Conservation (phyloP, 2,797 vertebrate genomes). For the Phataginus tricuspis region DNA sequence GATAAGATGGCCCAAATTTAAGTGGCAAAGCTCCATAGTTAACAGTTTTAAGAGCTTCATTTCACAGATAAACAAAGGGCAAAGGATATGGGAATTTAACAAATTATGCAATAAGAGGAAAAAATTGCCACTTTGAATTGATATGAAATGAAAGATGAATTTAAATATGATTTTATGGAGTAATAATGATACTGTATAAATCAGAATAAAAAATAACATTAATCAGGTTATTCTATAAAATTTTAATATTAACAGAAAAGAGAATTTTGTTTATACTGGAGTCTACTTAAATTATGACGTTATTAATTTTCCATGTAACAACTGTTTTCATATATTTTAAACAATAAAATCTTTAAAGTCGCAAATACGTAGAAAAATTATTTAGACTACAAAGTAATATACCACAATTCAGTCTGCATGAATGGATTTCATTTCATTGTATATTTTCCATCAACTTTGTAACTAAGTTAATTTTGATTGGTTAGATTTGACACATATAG, state of each 20-base stretch:
- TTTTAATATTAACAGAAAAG: slow-evolving; percentile 48
- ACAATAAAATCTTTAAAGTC: slow-evolving; percentile 28
- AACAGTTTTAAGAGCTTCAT: fast-evolving
- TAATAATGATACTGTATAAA: neutral
- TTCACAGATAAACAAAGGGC: neutral
- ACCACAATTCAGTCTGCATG: neutral
- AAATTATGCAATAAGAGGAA: neutral
- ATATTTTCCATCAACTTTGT: slow-evolving; percentile 44
- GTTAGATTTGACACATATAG: neutral
- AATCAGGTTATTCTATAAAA: slow-evolving; percentile 28
- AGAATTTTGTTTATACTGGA: slow-evolving; percentile 60
- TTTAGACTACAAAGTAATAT: slow-evolving; percentile 32
- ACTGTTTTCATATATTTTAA: slow-evolving; percentile 52
- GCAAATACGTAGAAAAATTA: slow-evolving; percentile 58
- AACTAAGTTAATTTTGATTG: neutral
- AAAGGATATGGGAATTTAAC: neutral
- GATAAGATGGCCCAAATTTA: neutral
- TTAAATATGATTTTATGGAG: slow-evolving; percentile 60
- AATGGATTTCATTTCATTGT: slow-evolving; percentile 41
- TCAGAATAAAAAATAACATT: slow-evolving; percentile 57
- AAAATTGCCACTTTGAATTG: neutral
- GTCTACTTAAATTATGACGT: slow-evolving; percentile 16
- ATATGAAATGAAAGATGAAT: slow-evolving; percentile 48
- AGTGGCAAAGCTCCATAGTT: neutral
- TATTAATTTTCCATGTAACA: slow-evolving; percentile 34